A percentile compares a stretch with the other conserved stretches of the same genome.
Evolutionary conservation across 92 coral and sea anemone species (phyloP).

Genomic region (Nematostella vectensis): DNA sequence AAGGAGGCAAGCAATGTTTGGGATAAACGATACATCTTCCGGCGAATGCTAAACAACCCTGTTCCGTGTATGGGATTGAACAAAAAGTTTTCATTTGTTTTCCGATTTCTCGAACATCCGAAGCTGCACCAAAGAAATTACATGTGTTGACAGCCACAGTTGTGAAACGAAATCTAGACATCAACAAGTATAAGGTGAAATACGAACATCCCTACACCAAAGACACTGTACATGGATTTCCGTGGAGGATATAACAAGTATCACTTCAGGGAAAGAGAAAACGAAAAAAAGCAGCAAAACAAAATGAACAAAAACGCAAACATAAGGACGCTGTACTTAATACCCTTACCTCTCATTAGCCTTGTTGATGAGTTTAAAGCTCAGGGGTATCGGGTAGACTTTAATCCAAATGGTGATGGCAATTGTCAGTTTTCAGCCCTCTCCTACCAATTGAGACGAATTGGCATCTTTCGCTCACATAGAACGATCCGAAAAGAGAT

Average conservation of each 20-base stretch:
- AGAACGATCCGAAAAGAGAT: conserved; percentile 8
- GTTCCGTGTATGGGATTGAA: conserved; percentile 26
- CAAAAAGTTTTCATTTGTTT: conserved; percentile 31
- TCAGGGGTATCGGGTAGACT: conserved; percentile 14
- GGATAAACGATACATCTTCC: conserved; percentile 25
- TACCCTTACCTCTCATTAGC: not conserved
- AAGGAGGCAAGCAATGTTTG: conserved; percentile 20
- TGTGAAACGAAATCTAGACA: conserved; percentile 12
- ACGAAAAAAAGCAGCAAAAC: conserved; percentile 9
- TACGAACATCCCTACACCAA: conserved; percentile 8
- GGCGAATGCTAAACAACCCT: conserved; percentile 31
- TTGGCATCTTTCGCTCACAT: conserved; percentile 13
- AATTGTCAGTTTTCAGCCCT: conserved; percentile 12
- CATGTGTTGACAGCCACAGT: conserved; percentile 10
- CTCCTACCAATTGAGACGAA: not conserved
- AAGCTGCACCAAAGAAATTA: conserved; percentile 18
- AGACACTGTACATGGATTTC: conserved; percentile 21
- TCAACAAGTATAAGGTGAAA: conserved; percentile 6
- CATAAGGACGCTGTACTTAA: not conserved
- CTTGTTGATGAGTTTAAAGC: conserved; percentile 1
- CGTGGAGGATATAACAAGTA: conserved; percentile 40
- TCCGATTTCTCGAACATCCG: conserved; percentile 17
- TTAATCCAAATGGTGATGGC: conserved; percentile 18
- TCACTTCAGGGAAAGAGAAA: conserved; percentile 20
- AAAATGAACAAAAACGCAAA: not conserved